Evolutionary conservation across 2,113 vertebrate species (phyloP), one percentile per base, ranked within the genome.

Genomic region (Colistium nudipinnis): DNA sequence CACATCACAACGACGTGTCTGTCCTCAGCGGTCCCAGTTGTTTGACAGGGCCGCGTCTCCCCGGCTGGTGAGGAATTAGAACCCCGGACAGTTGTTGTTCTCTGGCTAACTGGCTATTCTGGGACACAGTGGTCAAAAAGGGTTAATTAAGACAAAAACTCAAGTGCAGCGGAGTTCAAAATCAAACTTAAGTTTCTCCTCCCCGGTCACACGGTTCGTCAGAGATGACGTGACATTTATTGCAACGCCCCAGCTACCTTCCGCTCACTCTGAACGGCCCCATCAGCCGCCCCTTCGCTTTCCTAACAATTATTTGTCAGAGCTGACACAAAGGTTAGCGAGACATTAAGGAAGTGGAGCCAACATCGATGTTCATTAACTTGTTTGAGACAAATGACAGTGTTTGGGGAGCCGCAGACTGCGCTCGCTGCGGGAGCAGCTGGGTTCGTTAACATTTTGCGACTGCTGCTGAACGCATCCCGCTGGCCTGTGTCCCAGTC

Each of bases 251-350:
- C n/a, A 60, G 17, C 13, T 22, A 35, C 25, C 1, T 43, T 48
- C 47, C 16, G 9, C 28, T 30, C 48, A 19, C 52, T 48, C 2
- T 16, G 14, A 11, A 24, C 19, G 9, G n/a, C 51, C 43, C 20
- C 31, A 30, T 70, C 67, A 24, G 35, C 61, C 2, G 20, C 53
- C 30, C 38, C 31, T 24, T 51, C 30, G 53, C 41, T 19, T 38
- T 25, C 12, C 33, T 22, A 45, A 22, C 45, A 33, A 31, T 22
- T 13, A 49, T 63, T 80, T 2, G 12, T 63, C 70, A 20, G 56
- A 47, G 53, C 44, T 57, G 74, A 68, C 71, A 72, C 49, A 66
- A 70, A 64, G 64, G 79, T 73, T 59, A 67, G 17, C 0, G 48
- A 51, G 65, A 30, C 62, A 48, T 66, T 79, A 55, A 39, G 22